phyloP scores from a whole-genome alignment of 2,113 vertebrate genomes.

The Brevimyrus niger region DNA sequence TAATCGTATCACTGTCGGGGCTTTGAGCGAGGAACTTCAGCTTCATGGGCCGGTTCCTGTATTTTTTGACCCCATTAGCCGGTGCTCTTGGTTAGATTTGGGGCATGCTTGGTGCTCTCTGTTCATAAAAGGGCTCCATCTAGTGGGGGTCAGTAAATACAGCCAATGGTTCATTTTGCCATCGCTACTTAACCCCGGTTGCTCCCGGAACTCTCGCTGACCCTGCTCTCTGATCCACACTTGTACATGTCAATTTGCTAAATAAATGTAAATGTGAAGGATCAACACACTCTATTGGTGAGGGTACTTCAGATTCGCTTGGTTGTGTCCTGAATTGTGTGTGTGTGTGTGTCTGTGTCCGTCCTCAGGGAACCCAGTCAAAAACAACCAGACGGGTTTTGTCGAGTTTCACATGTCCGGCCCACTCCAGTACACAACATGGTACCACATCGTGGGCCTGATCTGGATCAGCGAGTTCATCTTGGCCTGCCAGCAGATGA shows the following conservation, averaged over 20 bases:
- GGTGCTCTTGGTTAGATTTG: no score
- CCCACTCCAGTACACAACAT: constrained; percentile 85
- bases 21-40: neutral
- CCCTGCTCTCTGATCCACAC: neutral
- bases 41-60: no score
- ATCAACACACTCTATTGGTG: neutral
- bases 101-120: no score
- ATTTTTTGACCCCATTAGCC: no score
- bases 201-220: neutral
- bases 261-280: neutral
- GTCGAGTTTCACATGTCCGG: constrained; percentile 77
- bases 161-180: no score
- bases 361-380: constrained; percentile 67
- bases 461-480: constrained; percentile 98
- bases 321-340: neutral
- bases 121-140: no score
- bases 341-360: neutral
- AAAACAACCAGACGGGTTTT: constrained; percentile 67
- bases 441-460: constrained; percentile 91
- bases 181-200: neutral
- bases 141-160: no score
- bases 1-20: neutral
- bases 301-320: neutral
- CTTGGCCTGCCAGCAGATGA: constrained; percentile 97
- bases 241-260: neutral